Evolutionary conservation across 35 echinoderm and acorn worm genomes (phyloP).

Genomic region (Eucidaris tribuloides): DNA sequence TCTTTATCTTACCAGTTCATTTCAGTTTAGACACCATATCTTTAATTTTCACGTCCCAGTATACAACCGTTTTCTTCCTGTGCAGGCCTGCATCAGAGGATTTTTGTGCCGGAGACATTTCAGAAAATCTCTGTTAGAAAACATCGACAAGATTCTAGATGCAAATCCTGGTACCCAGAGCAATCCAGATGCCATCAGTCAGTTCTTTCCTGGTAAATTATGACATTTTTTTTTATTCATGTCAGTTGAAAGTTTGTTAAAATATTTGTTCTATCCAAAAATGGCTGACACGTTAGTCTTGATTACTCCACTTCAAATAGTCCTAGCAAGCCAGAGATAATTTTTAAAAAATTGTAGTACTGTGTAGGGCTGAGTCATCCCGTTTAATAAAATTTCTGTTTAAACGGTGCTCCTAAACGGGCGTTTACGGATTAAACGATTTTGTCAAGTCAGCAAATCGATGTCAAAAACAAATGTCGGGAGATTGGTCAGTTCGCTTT

Average conservation of each 20-base stretch:
- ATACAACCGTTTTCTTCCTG: neutral
- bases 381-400: no score
- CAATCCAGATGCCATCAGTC: constrained; percentile 6
- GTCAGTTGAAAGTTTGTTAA: neutral
- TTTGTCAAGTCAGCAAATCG: no score
- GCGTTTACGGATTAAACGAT: no score
- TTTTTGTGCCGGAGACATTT: constrained; percentile 55
- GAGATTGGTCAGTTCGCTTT: no score
- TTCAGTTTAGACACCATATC: neutral
- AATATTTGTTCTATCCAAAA: neutral
- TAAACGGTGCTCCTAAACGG: no score
- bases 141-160: constrained; percentile 46
- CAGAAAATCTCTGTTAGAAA: constrained; percentile 31
- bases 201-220: constrained; percentile 7
- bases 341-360: no score
- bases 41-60: neutral
- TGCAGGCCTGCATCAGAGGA: constrained; percentile 67
- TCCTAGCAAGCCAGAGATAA: no score
- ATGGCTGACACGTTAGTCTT: no score
- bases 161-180: constrained; percentile 25
- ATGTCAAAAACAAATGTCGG: no score
- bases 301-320: no score
- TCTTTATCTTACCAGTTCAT: neutral
- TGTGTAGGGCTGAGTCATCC: no score
- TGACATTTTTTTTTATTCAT: neutral